These are phyloP conservation scores for Schrankia costaestrigalis DNA, from an alignment of 2,888 invertebrate species.

Conservation along the genomic window DNA sequence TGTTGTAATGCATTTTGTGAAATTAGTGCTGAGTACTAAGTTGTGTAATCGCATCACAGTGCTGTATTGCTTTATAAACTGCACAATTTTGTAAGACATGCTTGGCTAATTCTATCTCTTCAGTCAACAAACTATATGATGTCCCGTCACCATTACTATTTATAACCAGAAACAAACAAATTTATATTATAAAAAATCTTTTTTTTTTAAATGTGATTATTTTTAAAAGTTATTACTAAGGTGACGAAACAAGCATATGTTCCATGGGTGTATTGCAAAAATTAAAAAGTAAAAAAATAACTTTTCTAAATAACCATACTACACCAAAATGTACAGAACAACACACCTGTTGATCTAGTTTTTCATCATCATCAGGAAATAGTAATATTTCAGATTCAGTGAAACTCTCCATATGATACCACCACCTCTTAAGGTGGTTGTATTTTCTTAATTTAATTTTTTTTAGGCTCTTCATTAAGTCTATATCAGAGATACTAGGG, in stretches of 20 bases:
- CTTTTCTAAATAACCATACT: constrained; percentile 3
- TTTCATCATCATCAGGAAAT: constrained; percentile 57
- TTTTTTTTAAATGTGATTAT: constrained; percentile 1
- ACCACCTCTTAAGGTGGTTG: constrained; percentile 80
- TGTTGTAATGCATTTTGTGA: constrained; percentile 66
- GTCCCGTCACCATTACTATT: constrained; percentile 62
- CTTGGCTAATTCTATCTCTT: constrained; percentile 44
- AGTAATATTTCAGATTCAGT: constrained; percentile 67
- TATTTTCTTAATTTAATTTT: constrained; percentile 59
- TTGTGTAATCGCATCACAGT: constrained; percentile 52
- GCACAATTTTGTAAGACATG: constrained; percentile 59
- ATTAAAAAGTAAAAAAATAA: constrained; percentile 1
- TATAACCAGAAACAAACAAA: constrained; percentile 60
- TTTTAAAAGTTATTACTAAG: constrained; percentile 25
- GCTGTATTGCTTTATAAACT: constrained; percentile 45
- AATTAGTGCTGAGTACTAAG: constrained; percentile 40
- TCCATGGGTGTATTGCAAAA: too few relatives aligned
- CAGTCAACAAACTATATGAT: constrained; percentile 45
- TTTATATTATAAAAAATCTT: constrained; percentile 12
- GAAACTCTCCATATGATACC: constrained; percentile 82
- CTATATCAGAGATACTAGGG: constrained; percentile 76
- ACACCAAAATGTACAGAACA: constrained; percentile 9
- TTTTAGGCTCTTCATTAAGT: constrained; percentile 52
- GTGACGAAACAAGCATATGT: constrained; percentile 68
- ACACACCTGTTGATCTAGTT: constrained; percentile 61